Conservation (phyloP, 2,888 invertebrate species). For the Caenorhabditis doughertyi region DNA sequence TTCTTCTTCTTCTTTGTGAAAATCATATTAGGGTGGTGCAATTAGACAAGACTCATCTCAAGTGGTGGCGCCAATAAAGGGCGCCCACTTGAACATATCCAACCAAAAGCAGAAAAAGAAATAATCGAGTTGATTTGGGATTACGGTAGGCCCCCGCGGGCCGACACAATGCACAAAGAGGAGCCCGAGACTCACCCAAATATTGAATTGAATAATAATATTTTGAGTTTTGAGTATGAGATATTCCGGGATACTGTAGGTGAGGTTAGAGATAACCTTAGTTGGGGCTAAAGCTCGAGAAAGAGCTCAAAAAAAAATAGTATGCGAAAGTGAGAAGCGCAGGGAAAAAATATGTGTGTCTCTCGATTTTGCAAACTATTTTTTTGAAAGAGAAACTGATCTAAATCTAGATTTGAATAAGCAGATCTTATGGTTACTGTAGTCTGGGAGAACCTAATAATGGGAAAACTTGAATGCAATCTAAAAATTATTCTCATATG, state of each 20-base stretch:
- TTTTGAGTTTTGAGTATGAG: conserved; percentile 7
- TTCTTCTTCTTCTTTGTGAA: not conserved
- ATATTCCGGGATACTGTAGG: conserved; percentile 1
- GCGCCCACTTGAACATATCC: conserved; percentile 40
- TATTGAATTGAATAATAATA: not conserved
- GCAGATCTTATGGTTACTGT: too few relatives aligned
- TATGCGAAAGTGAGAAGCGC: not conserved
- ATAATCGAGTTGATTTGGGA: conserved; percentile 18
- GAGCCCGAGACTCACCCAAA: not conserved
- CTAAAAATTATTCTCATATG: too few relatives aligned
- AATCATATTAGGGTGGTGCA: conserved; percentile 45
- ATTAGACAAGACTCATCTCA: conserved; percentile 26
- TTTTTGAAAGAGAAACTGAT: too few relatives aligned
- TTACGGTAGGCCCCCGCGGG: conserved; percentile 21
- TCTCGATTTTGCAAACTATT: too few relatives aligned
- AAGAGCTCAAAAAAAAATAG: not conserved
- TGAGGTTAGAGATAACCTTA: too few relatives aligned
- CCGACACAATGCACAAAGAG: conserved; percentile 43
- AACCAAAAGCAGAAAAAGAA: not conserved
- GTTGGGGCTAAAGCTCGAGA: not conserved
- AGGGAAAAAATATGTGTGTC: too few relatives aligned
- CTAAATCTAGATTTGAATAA: too few relatives aligned
- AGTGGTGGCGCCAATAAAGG: conserved; percentile 59
- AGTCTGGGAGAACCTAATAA: too few relatives aligned
- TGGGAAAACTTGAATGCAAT: too few relatives aligned